These are phyloP conservation scores for Trachymyrmex septentrionalis DNA, from an alignment of 1,140 invertebrate species.

Conservation along the genomic window DNA sequence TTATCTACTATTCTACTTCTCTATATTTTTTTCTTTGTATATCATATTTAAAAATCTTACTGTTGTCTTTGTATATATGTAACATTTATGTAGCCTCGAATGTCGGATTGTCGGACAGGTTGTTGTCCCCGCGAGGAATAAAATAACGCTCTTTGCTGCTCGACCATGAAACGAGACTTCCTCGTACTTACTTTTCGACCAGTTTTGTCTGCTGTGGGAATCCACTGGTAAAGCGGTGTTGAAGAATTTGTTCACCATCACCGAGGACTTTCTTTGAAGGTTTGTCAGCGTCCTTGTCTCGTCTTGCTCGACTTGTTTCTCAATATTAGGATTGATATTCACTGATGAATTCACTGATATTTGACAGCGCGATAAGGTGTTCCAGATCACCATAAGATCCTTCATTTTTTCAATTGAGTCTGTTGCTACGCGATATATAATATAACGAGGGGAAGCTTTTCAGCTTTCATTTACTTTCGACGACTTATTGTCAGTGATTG, in stretches of 20 bases:
- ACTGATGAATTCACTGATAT: slow-evolving; percentile 86
- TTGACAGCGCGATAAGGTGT: slow-evolving; percentile 83
- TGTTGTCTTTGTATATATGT: not conserved
- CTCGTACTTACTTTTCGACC: slow-evolving; percentile 86
- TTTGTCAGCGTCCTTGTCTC: slow-evolving; percentile 77
- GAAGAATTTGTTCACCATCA: slow-evolving; percentile 87
- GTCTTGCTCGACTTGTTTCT: slow-evolving; percentile 79
- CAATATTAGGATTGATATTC: slow-evolving; percentile 81
- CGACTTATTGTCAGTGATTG: not conserved
- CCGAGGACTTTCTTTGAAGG: slow-evolving; percentile 82
- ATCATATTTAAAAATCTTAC: not conserved
- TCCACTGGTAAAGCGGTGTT: slow-evolving; percentile 85
- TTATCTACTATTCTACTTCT: not conserved
- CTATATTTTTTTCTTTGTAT: not conserved
- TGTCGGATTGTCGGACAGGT: not conserved
- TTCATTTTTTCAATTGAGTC: slow-evolving; percentile 84
- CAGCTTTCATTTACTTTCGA: not conserved
- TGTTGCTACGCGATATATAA: not conserved
- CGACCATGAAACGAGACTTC: slow-evolving; percentile 23
- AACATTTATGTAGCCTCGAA: not conserved
- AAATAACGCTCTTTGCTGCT: not conserved
- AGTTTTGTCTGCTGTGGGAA: slow-evolving; percentile 78
- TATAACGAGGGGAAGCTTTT: not conserved
- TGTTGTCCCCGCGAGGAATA: not conserved
- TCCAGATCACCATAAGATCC: slow-evolving; percentile 87